Base-by-base conservation (phyloP, 2,113 vertebrate genomes). In the Heterocephalus glaber region DNA sequence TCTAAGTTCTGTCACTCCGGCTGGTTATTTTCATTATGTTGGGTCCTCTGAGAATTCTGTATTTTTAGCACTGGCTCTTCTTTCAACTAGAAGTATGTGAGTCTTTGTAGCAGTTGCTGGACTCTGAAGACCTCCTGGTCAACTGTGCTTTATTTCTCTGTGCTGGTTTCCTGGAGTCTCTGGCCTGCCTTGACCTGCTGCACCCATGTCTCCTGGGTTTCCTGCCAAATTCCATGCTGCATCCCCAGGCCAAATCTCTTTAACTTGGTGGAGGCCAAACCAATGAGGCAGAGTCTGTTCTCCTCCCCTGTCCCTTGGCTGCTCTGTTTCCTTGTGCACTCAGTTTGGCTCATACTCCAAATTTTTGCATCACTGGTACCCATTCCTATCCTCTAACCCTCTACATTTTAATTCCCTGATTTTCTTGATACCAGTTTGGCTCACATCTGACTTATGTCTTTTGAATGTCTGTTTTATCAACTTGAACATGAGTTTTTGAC, bases 21-120 rank as follows among this genome's bases (percentile, higher is more conserved):
- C 84, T 84, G 61, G 24, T 84, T 94, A 33, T 70, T 79, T 87
- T 56, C n/a, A 79, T 38, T 84, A n/a, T 41, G 20, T 3, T 35
- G 63, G 20, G n/a, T 89, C 47, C 65, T 65, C 65, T 61, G 68
- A 47, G 3, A 44, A 85, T 77, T 70, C 84, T 94, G 60, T 94
- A 92, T 77, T 88, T 80, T 56, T 83, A 49, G 83, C 41, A 10
- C 66, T 87, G 74, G 58, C 49, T 82, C 76, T 52, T 94, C n/a
- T 89, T 95, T 63, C 61, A 85, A 2, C 24, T 49, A 70, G 44
- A 58, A 52, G 44, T 84, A 49, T 83, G 33, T 85, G 60, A 94
- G 83, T 41, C 85, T 89, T 56, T 72, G 17, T 65, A 92, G 85
- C 30, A 58, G 82, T 56, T 86, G 66, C 58, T 85, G 89, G 10